Percentiles rank a stretch among this genome's conserved stretches.
Evolutionary conservation across 2,797 vertebrate genomes (phyloP).

Genomic region (Pangasius larnaudii): DNA sequence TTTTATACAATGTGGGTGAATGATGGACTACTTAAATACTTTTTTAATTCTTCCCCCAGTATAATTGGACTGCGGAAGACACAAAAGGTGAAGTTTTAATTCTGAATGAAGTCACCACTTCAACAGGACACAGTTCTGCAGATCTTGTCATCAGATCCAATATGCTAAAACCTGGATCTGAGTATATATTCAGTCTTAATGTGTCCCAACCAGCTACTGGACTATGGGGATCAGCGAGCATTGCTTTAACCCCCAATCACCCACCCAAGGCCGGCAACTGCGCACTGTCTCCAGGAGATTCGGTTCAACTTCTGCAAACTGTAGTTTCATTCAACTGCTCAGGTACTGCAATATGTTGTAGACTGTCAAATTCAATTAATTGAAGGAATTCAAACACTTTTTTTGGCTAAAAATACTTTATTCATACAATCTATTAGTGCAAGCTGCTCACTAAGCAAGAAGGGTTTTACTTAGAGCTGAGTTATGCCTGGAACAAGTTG

Average conservation of each 20-base stretch:
- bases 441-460: neutral
- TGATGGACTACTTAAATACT: neutral
- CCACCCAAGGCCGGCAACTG: conserved; percentile 76
- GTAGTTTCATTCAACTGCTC: conserved; percentile 76
- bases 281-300: conserved; percentile 67
- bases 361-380: neutral
- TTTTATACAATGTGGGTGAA: neutral
- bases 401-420: neutral
- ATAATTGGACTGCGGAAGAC: conserved; percentile 69
- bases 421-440: neutral
- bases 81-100: conserved; percentile 64
- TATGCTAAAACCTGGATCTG: conserved; percentile 62
- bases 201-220: conserved; percentile 63
- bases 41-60: conserved; percentile 58
- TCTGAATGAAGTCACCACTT: conserved; percentile 65
- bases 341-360: conserved; percentile 60
- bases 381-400: neutral
- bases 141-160: conserved; percentile 71
- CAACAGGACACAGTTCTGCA: conserved; percentile 64
- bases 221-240: conserved; percentile 69
- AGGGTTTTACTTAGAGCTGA: neutral
- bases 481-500: neutral
- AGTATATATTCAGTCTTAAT: conserved; percentile 75
- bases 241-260: conserved; percentile 63
- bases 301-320: conserved; percentile 71